A percentile compares a stretch with the other conserved stretches of the same genome.
Conservation (phyloP, 2,113 vertebrate species). For the Phalacrocorax aristotelis region DNA sequence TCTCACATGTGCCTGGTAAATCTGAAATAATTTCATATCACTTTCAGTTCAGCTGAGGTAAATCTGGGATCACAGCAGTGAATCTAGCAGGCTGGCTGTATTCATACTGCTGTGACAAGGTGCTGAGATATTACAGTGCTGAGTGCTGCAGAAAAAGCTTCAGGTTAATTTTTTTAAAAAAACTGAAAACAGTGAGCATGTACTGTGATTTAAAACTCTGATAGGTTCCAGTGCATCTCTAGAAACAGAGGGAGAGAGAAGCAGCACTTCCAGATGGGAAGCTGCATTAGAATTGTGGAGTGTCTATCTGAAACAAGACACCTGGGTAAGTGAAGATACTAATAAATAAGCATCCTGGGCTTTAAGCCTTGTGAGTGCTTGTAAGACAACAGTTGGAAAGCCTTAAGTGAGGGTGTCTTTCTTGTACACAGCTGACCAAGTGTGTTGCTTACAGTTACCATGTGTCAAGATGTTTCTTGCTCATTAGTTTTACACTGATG, state of each 20-base stretch:
- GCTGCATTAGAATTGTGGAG: background rate
- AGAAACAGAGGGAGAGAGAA: background rate
- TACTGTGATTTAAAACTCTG: background rate
- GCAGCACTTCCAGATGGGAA: conserved; percentile 26
- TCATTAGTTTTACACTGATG: conserved; percentile 72
- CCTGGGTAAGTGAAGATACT: conserved; percentile 42
- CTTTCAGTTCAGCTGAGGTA: background rate
- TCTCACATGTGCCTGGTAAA: background rate
- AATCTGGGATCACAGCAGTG: background rate
- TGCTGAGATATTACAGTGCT: background rate
- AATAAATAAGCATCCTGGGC: conserved; percentile 45
- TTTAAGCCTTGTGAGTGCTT: conserved; percentile 10
- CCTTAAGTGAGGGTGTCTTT: conserved; percentile 52
- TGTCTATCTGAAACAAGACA: conserved; percentile 50
- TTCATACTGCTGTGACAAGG: background rate
- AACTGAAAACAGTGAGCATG: background rate
- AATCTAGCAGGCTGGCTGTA: background rate
- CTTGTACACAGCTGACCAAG: conserved; percentile 52
- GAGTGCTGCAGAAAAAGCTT: background rate
- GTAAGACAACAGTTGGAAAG: conserved; percentile 48
- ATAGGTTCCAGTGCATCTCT: background rate
- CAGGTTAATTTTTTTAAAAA: background rate
- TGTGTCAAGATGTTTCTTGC: conserved; percentile 68
- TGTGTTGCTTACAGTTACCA: conserved; percentile 57
- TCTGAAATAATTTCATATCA: background rate